Conservation (phyloP, 2,888 invertebrate genomes). For the Odontocerum albicorne region DNA sequence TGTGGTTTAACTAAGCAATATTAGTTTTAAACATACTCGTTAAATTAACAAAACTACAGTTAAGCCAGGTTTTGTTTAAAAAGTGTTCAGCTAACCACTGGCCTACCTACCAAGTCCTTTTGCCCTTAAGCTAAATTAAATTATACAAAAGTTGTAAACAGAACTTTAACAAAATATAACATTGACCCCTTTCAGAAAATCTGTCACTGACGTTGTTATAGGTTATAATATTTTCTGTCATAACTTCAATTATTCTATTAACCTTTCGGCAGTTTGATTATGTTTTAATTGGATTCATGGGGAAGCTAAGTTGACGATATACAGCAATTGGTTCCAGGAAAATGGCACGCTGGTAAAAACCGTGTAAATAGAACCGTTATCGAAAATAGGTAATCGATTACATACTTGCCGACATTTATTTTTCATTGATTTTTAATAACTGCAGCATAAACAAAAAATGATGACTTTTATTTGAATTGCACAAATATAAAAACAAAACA, state of each 20-base stretch:
- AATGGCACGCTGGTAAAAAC: no score
- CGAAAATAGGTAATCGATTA: no score
- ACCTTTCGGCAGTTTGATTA: slow-evolving; percentile 13
- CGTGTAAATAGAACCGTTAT: no score
- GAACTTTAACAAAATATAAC: slow-evolving; percentile 24
- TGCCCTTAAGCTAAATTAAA: slow-evolving; percentile 19
- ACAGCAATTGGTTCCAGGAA: no score
- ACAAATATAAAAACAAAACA: no score
- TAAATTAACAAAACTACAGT: not conserved
- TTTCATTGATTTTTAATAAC: no score
- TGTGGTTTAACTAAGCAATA: no score
- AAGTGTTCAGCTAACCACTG: not conserved
- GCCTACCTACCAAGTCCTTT: slow-evolving; percentile 3
- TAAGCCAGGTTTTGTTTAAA: slow-evolving; percentile 4
- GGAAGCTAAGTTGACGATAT: not conserved
- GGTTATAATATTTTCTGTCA: not conserved
- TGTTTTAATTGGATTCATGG: slow-evolving; percentile 1
- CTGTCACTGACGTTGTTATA: slow-evolving; percentile 33
- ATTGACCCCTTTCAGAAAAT: slow-evolving; percentile 16
- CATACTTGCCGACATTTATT: no score
- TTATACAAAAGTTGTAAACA: slow-evolving; percentile 17
- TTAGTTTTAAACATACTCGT: no score
- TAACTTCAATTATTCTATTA: slow-evolving; percentile 3
- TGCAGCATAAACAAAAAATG: no score
- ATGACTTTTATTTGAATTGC: no score